These are phyloP conservation scores for Mamestra configurata DNA, from an alignment of 1,140 invertebrate genomes.

Conservation along the genomic window DNA sequence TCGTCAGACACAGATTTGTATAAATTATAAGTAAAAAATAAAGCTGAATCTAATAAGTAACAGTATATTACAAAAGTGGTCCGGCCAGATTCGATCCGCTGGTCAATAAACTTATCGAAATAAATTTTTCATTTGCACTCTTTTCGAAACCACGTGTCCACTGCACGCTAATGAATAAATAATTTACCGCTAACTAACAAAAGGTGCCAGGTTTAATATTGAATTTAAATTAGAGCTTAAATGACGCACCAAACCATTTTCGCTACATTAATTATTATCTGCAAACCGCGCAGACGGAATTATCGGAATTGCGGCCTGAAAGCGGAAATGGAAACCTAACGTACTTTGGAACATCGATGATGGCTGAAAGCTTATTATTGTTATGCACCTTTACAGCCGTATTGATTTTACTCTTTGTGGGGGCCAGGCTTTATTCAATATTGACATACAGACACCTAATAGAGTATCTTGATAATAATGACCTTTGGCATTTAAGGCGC, in stretches of 20 bases:
- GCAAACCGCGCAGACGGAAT: constrained; percentile 21
- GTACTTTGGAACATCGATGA: constrained; percentile 23
- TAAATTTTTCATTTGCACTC: constrained; percentile 18
- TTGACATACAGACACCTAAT: background rate
- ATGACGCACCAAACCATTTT: constrained; percentile 11
- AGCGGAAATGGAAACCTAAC: constrained; percentile 27
- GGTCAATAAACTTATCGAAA: constrained; percentile 25
- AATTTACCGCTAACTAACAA: constrained; percentile 7
- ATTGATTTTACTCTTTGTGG: background rate
- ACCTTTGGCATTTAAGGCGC: background rate
- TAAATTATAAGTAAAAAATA: constrained; percentile 25
- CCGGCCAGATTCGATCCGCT: constrained; percentile 13
- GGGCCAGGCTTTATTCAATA: background rate
- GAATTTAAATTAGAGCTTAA: constrained; percentile 1
- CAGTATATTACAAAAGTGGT: constrained; percentile 14
- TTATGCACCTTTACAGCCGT: background rate
- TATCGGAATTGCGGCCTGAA: constrained; percentile 33
- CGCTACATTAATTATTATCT: constrained; percentile 41
- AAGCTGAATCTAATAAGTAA: constrained; percentile 31
- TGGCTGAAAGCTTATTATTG: background rate
- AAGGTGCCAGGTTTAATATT: background rate
- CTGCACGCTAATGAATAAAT: background rate
- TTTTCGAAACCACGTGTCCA: background rate
- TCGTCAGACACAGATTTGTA: constrained; percentile 1
- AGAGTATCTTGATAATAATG: background rate